A percentile compares a stretch with the other conserved stretches of the same genome.
Evolutionary conservation across 2,888 invertebrate species (phyloP).

Genomic region (Hesperia comma): DNA sequence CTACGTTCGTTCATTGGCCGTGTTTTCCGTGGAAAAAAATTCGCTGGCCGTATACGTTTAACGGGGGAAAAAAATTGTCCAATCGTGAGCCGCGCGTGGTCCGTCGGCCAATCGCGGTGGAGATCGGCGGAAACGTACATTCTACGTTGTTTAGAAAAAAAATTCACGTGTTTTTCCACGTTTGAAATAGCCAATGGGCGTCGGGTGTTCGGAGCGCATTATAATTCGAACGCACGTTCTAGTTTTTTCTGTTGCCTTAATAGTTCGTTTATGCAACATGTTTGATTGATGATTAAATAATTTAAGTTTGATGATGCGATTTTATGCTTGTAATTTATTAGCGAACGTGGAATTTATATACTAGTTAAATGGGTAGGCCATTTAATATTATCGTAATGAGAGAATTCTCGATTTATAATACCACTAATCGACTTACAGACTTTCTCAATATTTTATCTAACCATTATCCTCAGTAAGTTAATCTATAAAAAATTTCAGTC

Average conservation of each 20-base stretch:
- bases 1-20: constrained; percentile 72
- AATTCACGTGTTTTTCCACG: constrained; percentile 81
- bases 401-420: no score
- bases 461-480: no score
- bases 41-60: constrained; percentile 74
- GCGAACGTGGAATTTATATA: neutral
- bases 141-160: constrained; percentile 79
- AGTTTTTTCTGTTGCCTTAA: constrained; percentile 26
- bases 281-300: constrained; percentile 11
- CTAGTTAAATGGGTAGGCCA: neutral
- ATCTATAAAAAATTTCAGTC: no score
- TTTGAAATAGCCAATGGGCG: constrained; percentile 71
- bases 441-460: no score
- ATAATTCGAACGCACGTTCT: constrained; percentile 60
- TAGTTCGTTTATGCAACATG: constrained; percentile 21
- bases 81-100: constrained; percentile 62
- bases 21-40: constrained; percentile 72
- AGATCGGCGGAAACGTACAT: constrained; percentile 67
- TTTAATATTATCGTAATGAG: no score
- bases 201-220: constrained; percentile 61
- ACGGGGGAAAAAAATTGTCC: constrained; percentile 78
- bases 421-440: no score
- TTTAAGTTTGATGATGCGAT: neutral
- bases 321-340: neutral
- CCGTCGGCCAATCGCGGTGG: constrained; percentile 65